A percentile compares a stretch with the other conserved stretches of the same genome.
These are phyloP conservation scores for Hirtodrosophila confusa DNA, from an alignment of 2,888 invertebrate species.

Conservation along the genomic window DNA sequence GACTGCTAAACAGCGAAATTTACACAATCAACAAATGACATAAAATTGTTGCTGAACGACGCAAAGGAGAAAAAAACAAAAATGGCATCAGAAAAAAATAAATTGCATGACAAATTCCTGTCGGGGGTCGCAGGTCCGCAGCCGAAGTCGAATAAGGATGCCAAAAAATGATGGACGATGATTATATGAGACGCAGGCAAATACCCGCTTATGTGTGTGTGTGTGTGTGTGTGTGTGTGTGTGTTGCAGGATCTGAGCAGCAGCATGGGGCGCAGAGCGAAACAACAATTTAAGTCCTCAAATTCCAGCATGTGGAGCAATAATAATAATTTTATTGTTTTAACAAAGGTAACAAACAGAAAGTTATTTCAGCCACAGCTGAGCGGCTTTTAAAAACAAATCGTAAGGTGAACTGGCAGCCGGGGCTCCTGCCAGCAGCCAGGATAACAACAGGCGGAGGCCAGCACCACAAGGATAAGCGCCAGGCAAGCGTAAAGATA, in stretches of 20 bases:
- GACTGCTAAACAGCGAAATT: conserved; percentile 72
- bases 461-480: conserved; percentile 65
- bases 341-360: conserved; percentile 80
- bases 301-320: conserved; percentile 82
- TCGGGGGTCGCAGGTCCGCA: conserved; percentile 41
- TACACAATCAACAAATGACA: conserved; percentile 77
- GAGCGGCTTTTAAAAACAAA: conserved; percentile 79
- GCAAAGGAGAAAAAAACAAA: conserved; percentile 23
- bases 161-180: conserved; percentile 72
- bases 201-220: conserved; percentile 2
- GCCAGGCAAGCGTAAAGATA: conserved; percentile 75
- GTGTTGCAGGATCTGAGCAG: conserved; percentile 31
- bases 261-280: conserved; percentile 19
- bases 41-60: conserved; percentile 68
- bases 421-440: conserved; percentile 17
- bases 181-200: conserved; percentile 55
- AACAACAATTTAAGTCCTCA: conserved; percentile 74
- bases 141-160: conserved; percentile 41
- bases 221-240: conserved; percentile 14
- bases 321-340: conserved; percentile 83
- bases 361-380: conserved; percentile 80
- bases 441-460: conserved; percentile 24
- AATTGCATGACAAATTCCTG: conserved; percentile 76
- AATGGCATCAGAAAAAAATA: conserved; percentile 28
- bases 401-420: conserved; percentile 63